Evolutionary conservation across 2,888 invertebrate genomes (phyloP), one percentile per base, ranked within the genome.

Genomic region (Metopia argyrocephala): DNA sequence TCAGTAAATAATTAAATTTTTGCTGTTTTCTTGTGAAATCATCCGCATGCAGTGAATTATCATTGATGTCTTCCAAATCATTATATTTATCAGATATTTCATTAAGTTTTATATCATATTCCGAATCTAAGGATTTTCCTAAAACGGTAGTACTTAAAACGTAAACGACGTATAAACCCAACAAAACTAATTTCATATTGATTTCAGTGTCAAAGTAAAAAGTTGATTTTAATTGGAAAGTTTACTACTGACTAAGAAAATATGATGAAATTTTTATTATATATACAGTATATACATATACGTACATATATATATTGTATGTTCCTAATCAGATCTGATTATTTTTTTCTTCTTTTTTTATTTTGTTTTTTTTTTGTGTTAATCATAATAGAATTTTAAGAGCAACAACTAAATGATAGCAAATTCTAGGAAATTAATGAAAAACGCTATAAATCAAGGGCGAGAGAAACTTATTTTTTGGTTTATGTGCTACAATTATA

Each of bases 61-160:
- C 18, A 59, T 66, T 59, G 5, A 75, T 9, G 25, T 74, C 74
- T 52, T 66, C 66, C 5, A 59, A 12, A 31, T 66, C 74, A 59
- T 66, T 57, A 20, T 50, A 50, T 12, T 66, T 57, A 38, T 65
- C 57, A n/a, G 64, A 48, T 23, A 65, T 23, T 31, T 25, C 48
- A 0, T 57, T 65, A 23, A 6, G 20, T 45, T 9, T 28, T 20
- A 7, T 21, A 15, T 18, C 7, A 5, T 0, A 31, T 27, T 28
- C 38, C 7, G n/a, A 28, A 18, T 64, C 2, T n/a, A 45, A 27
- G 15, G 46, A 4, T 23, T 46, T 52, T 46, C 27, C 62, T 15
- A n/a, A 46, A 15, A 20, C 54, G 28, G 28, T 15, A 27, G 2
- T 0, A 27, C 27, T 25, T 2, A 9, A 25, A 5, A 56, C 2